These are phyloP conservation scores for Leucopsar rothschildi DNA, from an alignment of 2,113 vertebrate species.

Conservation along the genomic window DNA sequence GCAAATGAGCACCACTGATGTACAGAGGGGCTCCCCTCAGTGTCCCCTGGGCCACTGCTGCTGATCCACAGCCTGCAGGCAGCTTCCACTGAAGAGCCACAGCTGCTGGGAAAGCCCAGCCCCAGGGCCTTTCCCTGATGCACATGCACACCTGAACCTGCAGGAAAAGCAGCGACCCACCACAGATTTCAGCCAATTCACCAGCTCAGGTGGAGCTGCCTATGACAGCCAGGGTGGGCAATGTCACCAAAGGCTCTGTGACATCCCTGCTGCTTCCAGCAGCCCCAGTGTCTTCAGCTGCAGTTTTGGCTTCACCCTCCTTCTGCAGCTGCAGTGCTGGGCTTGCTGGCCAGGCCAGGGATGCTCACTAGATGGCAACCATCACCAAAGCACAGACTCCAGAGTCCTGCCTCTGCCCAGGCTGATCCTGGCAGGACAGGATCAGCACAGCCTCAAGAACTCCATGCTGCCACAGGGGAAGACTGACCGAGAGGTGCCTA, in stretches of 20 bases:
- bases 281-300: neutral
- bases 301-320: neutral
- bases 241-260: neutral
- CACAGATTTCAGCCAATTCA: neutral
- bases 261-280: neutral
- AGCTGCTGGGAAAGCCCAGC: neutral
- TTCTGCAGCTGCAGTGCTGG: neutral
- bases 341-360: neutral
- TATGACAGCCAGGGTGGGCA: neutral
- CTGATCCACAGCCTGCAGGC: neutral
- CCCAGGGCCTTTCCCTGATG: neutral
- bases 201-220: neutral
- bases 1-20: neutral
- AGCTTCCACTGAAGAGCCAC: neutral
- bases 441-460: neutral
- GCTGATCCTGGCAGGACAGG: neutral
- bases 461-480: neutral
- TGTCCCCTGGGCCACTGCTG: neutral
- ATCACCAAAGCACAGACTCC: neutral
- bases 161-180: neutral
- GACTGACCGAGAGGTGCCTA: neutral
- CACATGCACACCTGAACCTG: neutral
- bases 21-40: neutral
- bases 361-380: constrained; percentile 53
- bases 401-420: neutral